A percentile compares a stretch with the other conserved stretches of the same genome.
phyloP scores from a whole-genome alignment of 2,888 invertebrate genomes.

The Schizaphis graminum region DNA sequence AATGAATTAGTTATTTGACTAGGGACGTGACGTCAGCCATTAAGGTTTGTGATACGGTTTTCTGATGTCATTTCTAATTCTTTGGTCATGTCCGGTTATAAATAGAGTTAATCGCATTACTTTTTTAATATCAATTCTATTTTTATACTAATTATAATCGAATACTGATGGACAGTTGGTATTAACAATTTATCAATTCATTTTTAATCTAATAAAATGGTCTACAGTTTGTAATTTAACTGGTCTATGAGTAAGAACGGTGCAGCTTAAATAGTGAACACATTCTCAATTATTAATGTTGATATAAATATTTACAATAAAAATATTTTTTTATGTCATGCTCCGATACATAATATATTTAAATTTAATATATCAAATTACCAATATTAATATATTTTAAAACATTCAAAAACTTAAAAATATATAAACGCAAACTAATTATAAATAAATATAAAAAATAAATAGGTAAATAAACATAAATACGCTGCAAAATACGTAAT shows the following conservation, averaged over 20 bases:
- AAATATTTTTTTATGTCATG: not conserved
- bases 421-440: not conserved
- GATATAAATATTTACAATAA: not conserved
- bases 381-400: slow-evolving; percentile 11
- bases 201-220: not conserved
- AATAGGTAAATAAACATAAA: not conserved
- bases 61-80: not conserved
- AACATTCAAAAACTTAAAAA: slow-evolving; percentile 28
- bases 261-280: not conserved
- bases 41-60: not conserved
- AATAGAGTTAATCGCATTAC: not conserved
- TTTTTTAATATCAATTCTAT: not conserved
- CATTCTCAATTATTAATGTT: not conserved
- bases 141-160: not conserved
- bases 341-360: not conserved
- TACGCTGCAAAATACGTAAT: not conserved
- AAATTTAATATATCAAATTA: slow-evolving; percentile 1
- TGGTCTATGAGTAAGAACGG: not conserved
- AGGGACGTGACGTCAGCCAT: not conserved
- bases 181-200: not conserved
- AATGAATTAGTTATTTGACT: not conserved
- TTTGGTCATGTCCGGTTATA: not conserved
- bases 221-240: not conserved
- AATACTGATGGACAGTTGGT: not conserved
- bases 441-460: not conserved